phyloP scores from a whole-genome alignment of 1,140 invertebrate species.

The Phenacoccus solenopsis region DNA sequence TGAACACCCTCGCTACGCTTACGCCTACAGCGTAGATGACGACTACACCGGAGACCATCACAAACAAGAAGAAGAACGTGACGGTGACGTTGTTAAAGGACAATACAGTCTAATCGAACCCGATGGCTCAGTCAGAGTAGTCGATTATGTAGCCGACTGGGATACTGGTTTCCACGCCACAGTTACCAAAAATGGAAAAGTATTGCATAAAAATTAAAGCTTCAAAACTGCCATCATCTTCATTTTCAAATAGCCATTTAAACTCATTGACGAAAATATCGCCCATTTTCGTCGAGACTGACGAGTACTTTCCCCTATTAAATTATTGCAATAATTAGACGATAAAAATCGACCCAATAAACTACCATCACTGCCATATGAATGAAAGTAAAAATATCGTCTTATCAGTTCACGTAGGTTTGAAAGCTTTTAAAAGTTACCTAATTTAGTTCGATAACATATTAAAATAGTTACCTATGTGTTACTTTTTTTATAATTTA shows the following conservation, averaged over 20 bases:
- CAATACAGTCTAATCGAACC: constrained; percentile 65
- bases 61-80: constrained; percentile 47
- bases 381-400: background rate
- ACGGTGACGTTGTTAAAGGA: constrained; percentile 46
- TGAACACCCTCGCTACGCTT: constrained; percentile 39
- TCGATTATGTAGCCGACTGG: constrained; percentile 64
- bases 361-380: background rate
- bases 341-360: background rate
- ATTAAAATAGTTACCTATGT: background rate
- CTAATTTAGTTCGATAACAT: background rate
- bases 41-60: constrained; percentile 49
- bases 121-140: constrained; percentile 59
- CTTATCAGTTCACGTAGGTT: background rate
- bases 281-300: background rate
- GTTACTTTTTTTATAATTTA: background rate
- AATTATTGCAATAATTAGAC: background rate
- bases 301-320: background rate
- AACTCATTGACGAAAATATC: background rate
- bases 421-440: background rate
- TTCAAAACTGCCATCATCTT: background rate
- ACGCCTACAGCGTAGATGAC: constrained; percentile 39
- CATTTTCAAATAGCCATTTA: background rate
- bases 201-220: background rate
- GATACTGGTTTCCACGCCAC: constrained; percentile 63
- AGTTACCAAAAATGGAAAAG: constrained; percentile 33